Evolutionary conservation across 2,113 vertebrate genomes (phyloP), one percentile per base, ranked within the genome.

Genomic region (Melospiza georgiana): DNA sequence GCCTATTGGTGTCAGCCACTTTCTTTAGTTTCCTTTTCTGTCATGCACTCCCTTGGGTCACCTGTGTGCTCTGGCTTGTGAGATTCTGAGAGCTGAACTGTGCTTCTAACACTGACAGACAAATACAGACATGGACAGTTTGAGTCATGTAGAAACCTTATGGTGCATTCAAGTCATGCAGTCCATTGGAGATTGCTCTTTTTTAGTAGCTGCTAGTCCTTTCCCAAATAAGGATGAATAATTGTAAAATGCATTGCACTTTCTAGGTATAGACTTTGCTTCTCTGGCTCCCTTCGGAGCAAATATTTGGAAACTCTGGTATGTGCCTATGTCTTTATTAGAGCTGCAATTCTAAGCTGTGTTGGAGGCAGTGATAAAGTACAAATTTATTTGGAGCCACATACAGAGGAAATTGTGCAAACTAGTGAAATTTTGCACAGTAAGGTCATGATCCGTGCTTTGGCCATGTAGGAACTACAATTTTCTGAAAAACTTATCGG

Each of bases 231-330:
- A 78, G 46, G 66, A 90, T 61, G 65, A 48, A 92, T 84, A 58
- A 87, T 44, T 71, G 57, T 84, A 62, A 93, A 85, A 84, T 52
- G 17, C 58, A 46, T 87, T 94, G 30, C 30, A 55, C 84, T 91
- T 91, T 46, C 44, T 92, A 75, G 68, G 78, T 67, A 62, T 74
- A 90, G 41, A 67, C 71, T 95, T 95, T 79, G 23, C 77, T 95
- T 95, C 83, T 90, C 59, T 94, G 80, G 44, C 85, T 88, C 87
- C 79, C 48, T 94, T 93, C 83, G 66, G 71, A 94, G 85, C 92
- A 97, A 97, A 97, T 97, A 95, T 97, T 98, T 97, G 74, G 87
- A 96, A 93, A 91, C 86, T 96, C 63, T 91, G 95, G n/a, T 79
- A 79, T 96, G 96, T 78, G 81, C 35, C 68, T 83, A 48, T 88